phyloP scores from a whole-genome alignment of 2,797 vertebrate genomes.

The Gephyroberyx darwinii region DNA sequence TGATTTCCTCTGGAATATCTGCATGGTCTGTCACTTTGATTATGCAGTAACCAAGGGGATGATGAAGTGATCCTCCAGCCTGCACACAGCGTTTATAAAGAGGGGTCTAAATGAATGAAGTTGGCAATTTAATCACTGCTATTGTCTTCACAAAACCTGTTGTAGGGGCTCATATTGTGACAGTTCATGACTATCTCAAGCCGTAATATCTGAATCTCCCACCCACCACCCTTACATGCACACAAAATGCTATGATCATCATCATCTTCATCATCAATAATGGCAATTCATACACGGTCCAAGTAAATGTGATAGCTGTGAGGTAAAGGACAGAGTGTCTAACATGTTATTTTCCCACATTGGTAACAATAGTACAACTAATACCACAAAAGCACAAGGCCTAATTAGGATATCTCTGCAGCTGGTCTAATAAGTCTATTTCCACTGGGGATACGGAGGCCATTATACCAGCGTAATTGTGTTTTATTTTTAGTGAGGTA shows the following conservation, averaged over 20 bases:
- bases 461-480: conserved; percentile 83
- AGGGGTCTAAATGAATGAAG: conserved; percentile 8
- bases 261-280: neutral
- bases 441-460: conserved; percentile 77
- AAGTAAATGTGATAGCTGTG: neutral
- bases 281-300: neutral
- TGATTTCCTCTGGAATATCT: conserved; percentile 24
- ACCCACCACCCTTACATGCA: neutral
- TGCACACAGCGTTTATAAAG: conserved; percentile 14
- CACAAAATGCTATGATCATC: neutral
- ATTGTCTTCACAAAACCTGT: conserved; percentile 5
- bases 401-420: conserved; percentile 79
- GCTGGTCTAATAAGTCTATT: conserved; percentile 79
- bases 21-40: conserved; percentile 48
- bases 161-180: neutral
- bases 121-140: neutral
- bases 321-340: conserved; percentile 18
- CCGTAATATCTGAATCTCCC: neutral
- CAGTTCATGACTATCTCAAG: neutral
- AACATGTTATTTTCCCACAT: conserved; percentile 35
- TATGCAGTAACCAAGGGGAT: conserved; percentile 63
- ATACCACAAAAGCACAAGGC: conserved; percentile 55
- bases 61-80: conserved; percentile 40
- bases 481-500: conserved; percentile 85
- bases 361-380: conserved; percentile 45